phyloP scores from a whole-genome alignment of 2,113 vertebrate genomes.

The Toxotes chatareus region DNA sequence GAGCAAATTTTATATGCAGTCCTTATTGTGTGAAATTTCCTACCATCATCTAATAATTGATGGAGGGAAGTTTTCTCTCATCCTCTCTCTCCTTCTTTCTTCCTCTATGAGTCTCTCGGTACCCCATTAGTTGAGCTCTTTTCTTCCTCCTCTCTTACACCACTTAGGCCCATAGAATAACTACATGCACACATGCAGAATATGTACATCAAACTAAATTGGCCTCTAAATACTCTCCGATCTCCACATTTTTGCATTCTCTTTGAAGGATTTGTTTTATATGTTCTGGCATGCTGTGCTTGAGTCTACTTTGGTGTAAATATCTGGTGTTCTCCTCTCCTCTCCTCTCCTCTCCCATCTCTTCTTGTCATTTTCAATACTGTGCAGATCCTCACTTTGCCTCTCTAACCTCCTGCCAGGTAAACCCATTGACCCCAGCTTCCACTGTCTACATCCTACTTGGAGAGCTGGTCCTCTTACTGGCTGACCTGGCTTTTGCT shows the following conservation, averaged over 20 bases:
- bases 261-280: constrained; percentile 41
- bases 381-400: constrained; percentile 20
- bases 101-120: constrained; percentile 42
- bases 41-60: constrained; percentile 69
- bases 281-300: constrained; percentile 10
- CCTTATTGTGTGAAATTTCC: constrained; percentile 45
- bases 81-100: constrained; percentile 25
- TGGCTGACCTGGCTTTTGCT: constrained; percentile 70
- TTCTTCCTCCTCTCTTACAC: constrained; percentile 37
- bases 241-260: constrained; percentile 34
- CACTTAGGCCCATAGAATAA: constrained; percentile 41
- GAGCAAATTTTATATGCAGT: constrained; percentile 21
- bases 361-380: constrained; percentile 29
- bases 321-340: constrained; percentile 20
- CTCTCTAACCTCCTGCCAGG: constrained; percentile 35
- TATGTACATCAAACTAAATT: constrained; percentile 43
- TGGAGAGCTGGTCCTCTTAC: constrained; percentile 46
- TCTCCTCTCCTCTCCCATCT: background rate
- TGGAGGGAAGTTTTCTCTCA: constrained; percentile 29
- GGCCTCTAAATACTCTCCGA: constrained; percentile 40
- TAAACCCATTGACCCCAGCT: constrained; percentile 48
- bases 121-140: constrained; percentile 62
- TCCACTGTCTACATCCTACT: constrained; percentile 30
- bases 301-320: constrained; percentile 17
- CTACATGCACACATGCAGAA: constrained; percentile 23